phyloP scores from a whole-genome alignment of 2,113 vertebrate genomes.

The Dryoscopus gambensis region DNA sequence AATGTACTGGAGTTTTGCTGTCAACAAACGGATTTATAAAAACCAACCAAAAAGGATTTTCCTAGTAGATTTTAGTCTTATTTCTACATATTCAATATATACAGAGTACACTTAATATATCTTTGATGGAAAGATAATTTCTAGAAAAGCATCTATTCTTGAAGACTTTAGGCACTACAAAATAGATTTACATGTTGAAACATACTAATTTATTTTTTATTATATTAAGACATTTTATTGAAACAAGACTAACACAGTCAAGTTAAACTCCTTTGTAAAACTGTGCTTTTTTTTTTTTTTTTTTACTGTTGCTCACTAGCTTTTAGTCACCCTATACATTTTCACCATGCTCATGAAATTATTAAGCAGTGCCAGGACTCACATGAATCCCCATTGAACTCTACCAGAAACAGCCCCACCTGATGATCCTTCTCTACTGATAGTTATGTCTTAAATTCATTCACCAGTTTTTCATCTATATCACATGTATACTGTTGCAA shows the following conservation, averaged over 20 bases:
- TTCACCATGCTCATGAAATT: neutral
- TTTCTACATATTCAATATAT: neutral
- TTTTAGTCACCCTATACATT: neutral
- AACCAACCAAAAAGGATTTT: neutral
- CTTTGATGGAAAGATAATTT: neutral
- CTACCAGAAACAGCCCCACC: neutral
- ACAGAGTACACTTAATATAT: neutral
- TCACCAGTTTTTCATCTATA: neutral
- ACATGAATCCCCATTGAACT: neutral
- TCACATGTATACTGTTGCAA: neutral
- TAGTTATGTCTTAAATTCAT: neutral
- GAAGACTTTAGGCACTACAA: neutral
- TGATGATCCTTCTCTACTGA: neutral
- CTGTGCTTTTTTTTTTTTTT: neutral
- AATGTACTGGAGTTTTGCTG: neutral
- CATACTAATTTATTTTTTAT: neutral
- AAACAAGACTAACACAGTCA: neutral
- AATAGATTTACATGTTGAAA: neutral
- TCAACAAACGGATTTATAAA: neutral
- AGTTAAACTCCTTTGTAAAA: neutral
- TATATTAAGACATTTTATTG: neutral
- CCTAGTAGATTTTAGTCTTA: neutral
- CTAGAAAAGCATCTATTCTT: neutral
- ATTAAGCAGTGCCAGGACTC: neutral
- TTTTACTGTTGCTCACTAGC: neutral